Evolutionary conservation across 2,797 vertebrate genomes (phyloP).

Genomic region (Cygnus olor): DNA sequence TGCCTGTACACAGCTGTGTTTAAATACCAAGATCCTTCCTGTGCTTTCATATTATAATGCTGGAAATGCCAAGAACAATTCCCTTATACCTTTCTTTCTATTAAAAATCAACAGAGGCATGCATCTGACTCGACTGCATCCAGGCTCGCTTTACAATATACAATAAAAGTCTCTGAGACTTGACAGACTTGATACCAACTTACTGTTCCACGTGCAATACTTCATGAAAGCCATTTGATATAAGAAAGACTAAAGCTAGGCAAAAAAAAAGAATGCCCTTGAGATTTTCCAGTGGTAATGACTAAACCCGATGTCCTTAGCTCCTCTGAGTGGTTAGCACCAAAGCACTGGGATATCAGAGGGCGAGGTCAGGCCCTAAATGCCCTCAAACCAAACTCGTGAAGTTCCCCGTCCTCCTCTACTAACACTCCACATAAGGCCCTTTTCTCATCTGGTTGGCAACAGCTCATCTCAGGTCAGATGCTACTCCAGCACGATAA

Average conservation of each 20-base stretch:
- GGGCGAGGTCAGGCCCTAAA: neutral
- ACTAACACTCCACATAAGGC: neutral
- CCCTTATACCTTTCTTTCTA: neutral
- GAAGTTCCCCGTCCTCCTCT: neutral
- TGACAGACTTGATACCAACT: neutral
- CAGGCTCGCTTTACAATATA: neutral
- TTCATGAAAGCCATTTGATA: neutral
- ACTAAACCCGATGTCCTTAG: neutral
- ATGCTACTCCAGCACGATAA: neutral
- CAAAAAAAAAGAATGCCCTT: neutral
- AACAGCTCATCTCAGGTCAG: neutral
- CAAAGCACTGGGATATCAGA: neutral
- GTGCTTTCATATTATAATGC: neutral
- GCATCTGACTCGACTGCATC: neutral
- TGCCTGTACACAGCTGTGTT: neutral
- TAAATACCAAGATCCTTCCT: neutral
- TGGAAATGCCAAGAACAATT: constrained; percentile 12
- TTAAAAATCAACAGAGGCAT: neutral
- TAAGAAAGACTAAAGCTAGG: neutral
- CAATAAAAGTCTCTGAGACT: neutral
- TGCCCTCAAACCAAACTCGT: neutral
- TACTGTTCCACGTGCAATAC: neutral
- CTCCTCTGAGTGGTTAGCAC: neutral
- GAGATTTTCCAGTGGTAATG: neutral
- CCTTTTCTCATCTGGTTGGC: neutral